A percentile compares a stretch with the other conserved stretches of the same genome.
phyloP scores from a whole-genome alignment of 2,888 invertebrate species.

The Drosophila basisetae region DNA sequence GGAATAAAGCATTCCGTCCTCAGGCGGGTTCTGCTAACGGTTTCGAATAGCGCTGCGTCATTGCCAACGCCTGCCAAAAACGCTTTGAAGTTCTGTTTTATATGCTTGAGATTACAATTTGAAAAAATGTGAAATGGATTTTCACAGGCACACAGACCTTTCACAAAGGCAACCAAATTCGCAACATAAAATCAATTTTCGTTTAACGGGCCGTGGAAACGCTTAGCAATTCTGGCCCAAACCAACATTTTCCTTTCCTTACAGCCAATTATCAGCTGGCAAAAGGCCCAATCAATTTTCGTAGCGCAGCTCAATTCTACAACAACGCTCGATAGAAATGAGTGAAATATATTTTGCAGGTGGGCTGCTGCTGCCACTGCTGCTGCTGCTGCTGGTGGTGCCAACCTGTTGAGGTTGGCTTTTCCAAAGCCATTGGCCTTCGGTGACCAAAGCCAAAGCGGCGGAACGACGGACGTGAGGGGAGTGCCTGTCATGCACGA shows the following conservation, averaged over 20 bases:
- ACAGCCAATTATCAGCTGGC: conserved; percentile 43
- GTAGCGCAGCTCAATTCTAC: conserved; percentile 15
- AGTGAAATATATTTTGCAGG: conserved; percentile 43
- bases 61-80: conserved; percentile 20
- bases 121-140: conserved; percentile 48
- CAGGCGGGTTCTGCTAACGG: conserved; percentile 21
- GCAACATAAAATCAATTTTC: conserved; percentile 38
- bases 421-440: conserved; percentile 75
- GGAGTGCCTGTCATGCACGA: conserved; percentile 66
- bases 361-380: conserved; percentile 14
- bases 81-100: conserved; percentile 60
- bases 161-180: conserved; percentile 30
- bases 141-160: conserved; percentile 33
- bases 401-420: conserved; percentile 55
- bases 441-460: conserved; percentile 60
- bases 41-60: conserved; percentile 27
- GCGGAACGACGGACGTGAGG: conserved; percentile 46
- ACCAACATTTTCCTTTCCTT: conserved; percentile 38
- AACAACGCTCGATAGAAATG: conserved; percentile 11
- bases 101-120: conserved; percentile 49
- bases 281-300: conserved; percentile 34
- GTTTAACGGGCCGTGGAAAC: conserved; percentile 24
- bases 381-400: neutral
- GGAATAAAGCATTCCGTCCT: conserved; percentile 21
- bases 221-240: conserved; percentile 26